Evolutionary conservation across 2,113 vertebrate genomes (phyloP), one percentile per base, ranked within the genome.

Genomic region (Corydoras maculifer): DNA sequence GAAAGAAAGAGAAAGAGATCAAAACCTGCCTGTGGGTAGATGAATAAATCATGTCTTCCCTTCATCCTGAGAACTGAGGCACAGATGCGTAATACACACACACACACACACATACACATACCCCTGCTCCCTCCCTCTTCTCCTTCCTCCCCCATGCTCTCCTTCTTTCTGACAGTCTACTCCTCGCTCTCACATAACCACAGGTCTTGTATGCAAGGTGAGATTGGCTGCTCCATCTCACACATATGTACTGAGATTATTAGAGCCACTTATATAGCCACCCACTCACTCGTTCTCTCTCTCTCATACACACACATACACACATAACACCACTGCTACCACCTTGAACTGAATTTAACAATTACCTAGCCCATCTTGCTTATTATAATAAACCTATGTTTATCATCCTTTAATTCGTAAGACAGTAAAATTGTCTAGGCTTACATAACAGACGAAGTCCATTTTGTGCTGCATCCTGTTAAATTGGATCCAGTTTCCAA

Each of bases 1-100:
- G 55, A 25, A 18, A 62, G 73, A 43, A 25, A 31, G 72, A 75
- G 72, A 75, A 69, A 70, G 75, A 80, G 78, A 80, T 80, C 78
- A 80, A 81, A 79, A 76, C 72, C 79, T 76, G 79, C 79, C 79
- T 79, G 74, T 69, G 77, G 79, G 79, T 81, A 76, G 77, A 79
- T 81, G 75, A 81, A 81, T 81, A 81, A 81, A 78, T 81, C 79
- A 79, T 79, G 77, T 81, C 77, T 79, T 81, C 70, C 70, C 79
- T 78, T 77, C 68, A 72, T 77, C 77, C 77, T 77, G 65, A 81
- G 75, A 81, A 81, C 75, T 78, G 77, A 81, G 76, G 72, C 72
- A 75, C 71, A 62, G 77, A 79, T 81, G 77, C 72, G 72, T 77
- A 77, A 80, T 70, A 70, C 70, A 77, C 73, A 75, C 65, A 75